phyloP scores from a whole-genome alignment of 2,888 invertebrate genomes.

The Catocala sponsa region DNA sequence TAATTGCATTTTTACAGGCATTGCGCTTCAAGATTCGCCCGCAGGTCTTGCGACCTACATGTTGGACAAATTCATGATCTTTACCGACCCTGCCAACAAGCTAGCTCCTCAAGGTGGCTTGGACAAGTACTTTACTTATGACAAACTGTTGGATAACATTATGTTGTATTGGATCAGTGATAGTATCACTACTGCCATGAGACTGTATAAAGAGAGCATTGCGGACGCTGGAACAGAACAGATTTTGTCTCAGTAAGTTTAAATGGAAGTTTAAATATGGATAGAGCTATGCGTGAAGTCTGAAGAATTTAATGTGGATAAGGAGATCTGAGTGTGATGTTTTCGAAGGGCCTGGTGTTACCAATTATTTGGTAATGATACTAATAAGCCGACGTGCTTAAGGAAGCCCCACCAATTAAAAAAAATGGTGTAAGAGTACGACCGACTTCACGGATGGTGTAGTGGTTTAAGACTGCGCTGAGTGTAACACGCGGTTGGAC shows the following conservation, averaged over 20 bases:
- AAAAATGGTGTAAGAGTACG: too few relatives aligned
- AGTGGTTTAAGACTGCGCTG: too few relatives aligned
- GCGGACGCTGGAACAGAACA: conserved; percentile 62
- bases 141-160: conserved; percentile 83
- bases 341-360: too few relatives aligned
- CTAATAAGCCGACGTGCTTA: too few relatives aligned
- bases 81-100: conserved; percentile 88
- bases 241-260: conserved; percentile 74
- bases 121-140: conserved; percentile 64
- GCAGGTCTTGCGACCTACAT: conserved; percentile 95
- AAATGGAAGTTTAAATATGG: background rate
- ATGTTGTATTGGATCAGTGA: conserved; percentile 87
- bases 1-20: conserved; percentile 81
- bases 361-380: too few relatives aligned
- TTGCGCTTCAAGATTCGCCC: conserved; percentile 92
- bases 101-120: conserved; percentile 89
- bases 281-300: background rate
- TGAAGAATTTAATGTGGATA: too few relatives aligned
- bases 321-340: too few relatives aligned
- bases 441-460: too few relatives aligned
- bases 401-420: too few relatives aligned
- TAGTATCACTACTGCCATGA: conserved; percentile 80
- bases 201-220: conserved; percentile 90
- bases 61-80: conserved; percentile 93
- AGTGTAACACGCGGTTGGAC: too few relatives aligned